phyloP scores from a whole-genome alignment of 2,797 vertebrate species.

The Sebastes trivittatus region DNA sequence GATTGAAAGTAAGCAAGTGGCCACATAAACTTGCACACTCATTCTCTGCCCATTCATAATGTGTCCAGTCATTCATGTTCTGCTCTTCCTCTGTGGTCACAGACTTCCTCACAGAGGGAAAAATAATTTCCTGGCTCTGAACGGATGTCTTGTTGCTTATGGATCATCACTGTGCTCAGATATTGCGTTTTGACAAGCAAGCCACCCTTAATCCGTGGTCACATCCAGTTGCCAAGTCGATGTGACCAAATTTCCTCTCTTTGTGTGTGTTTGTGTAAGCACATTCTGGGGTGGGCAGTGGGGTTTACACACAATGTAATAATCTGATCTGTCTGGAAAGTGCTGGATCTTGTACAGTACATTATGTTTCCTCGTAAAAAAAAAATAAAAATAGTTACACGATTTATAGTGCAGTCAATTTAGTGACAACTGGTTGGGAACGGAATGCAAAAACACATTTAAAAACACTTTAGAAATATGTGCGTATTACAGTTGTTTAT shows the following conservation, averaged over 20 bases:
- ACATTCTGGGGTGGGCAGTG: neutral
- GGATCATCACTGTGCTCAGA: conserved; percentile 33
- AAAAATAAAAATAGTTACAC: neutral
- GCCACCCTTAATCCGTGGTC: conserved; percentile 35
- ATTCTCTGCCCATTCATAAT: conserved; percentile 14
- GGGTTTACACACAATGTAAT: conserved; percentile 9
- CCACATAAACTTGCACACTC: neutral
- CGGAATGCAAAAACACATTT: neutral
- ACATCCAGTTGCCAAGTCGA: conserved; percentile 28
- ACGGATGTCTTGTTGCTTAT: conserved; percentile 26
- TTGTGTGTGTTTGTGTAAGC: conserved; percentile 2
- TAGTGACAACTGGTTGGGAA: neutral
- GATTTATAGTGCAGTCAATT: neutral
- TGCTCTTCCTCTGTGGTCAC: neutral
- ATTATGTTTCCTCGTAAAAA: neutral
- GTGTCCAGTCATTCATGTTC: conserved; percentile 16
- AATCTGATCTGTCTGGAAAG: conserved; percentile 17
- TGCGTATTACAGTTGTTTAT: conserved; percentile 12
- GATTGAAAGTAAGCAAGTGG: neutral
- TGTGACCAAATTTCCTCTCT: conserved; percentile 16
- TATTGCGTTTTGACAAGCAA: conserved; percentile 50
- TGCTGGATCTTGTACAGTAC: neutral
- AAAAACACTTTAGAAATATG: neutral
- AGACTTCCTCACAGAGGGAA: neutral
- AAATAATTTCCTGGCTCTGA: conserved; percentile 8